Evolutionary conservation across 2,888 invertebrate species (phyloP).

Genomic region (Agriopis leucophaearia): DNA sequence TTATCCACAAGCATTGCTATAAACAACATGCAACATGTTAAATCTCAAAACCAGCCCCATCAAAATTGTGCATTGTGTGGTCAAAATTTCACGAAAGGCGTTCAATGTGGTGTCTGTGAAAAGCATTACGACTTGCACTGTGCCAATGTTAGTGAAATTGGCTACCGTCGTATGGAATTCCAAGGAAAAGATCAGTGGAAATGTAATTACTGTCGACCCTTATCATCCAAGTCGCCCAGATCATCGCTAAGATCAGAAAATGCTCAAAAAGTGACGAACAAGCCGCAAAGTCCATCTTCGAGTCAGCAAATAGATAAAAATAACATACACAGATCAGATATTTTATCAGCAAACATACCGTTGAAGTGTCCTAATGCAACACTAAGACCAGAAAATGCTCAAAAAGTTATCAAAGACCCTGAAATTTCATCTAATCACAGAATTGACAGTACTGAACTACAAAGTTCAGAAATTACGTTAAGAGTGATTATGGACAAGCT

Average conservation of each 20-base stretch:
- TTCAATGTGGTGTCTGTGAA: constrained; percentile 22
- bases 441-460: too few relatives aligned
- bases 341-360: too few relatives aligned
- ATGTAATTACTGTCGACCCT: constrained; percentile 10
- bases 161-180: constrained; percentile 19
- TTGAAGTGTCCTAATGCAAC: background rate
- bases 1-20: background rate
- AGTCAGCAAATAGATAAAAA: background rate
- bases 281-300: background rate
- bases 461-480: background rate
- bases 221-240: background rate
- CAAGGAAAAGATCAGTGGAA: constrained; percentile 19
- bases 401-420: background rate
- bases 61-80: constrained; percentile 12
- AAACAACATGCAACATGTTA: background rate
- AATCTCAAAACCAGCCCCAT: background rate
- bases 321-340: background rate
- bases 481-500: constrained; percentile 1
- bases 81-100: constrained; percentile 1
- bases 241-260: background rate
- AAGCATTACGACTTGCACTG: constrained; percentile 21
- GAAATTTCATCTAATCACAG: background rate
- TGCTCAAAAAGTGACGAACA: background rate
- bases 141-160: constrained; percentile 24
- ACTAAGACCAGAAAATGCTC: background rate